These are phyloP conservation scores for Mobula birostris DNA, from an alignment of 2,113 vertebrate genomes.

Conservation along the genomic window DNA sequence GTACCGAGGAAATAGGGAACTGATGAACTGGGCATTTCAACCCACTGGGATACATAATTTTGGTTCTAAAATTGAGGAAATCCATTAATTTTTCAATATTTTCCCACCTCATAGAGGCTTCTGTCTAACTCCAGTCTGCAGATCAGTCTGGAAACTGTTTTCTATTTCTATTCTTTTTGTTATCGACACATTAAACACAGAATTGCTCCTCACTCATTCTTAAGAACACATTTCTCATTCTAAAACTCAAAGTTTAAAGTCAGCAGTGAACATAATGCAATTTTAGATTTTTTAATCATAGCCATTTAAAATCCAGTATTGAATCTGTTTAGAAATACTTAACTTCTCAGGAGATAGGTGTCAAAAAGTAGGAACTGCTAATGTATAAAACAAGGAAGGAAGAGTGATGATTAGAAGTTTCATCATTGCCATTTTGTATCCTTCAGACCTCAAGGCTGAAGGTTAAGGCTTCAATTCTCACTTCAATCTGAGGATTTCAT, in stretches of 20 bases:
- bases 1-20: neutral
- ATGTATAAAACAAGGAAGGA: neutral
- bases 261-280: neutral
- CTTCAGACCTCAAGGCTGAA: neutral
- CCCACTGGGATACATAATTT: too few relatives aligned
- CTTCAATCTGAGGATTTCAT: too few relatives aligned
- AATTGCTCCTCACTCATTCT: too few relatives aligned
- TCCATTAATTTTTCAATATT: neutral
- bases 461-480: neutral
- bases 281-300: neutral
- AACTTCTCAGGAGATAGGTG: neutral
- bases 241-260: slow-evolving; percentile 2
- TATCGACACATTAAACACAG: too few relatives aligned
- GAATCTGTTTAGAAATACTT: neutral
- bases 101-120: neutral
- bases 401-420: neutral
- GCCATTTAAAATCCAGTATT: neutral
- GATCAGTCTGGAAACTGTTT: neutral
- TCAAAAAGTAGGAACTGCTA: neutral
- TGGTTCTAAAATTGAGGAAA: neutral
- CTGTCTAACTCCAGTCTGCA: neutral
- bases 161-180: neutral
- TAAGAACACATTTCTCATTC: neutral
- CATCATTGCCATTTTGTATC: neutral
- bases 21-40: neutral